Conservation (phyloP, 2,888 invertebrate species). For the Odontocerum albicorne region DNA sequence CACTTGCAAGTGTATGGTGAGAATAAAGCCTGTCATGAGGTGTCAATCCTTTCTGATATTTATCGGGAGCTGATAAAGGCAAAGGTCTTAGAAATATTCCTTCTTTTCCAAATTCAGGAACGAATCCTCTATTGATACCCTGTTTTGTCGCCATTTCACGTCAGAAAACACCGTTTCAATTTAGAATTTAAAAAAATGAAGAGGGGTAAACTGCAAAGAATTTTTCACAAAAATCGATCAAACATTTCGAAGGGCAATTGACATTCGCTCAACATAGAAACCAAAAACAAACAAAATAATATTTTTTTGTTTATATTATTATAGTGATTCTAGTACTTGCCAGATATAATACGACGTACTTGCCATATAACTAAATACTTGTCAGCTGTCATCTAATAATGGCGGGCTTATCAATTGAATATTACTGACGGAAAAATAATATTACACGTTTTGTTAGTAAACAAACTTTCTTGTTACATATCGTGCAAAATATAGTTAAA, state of each 20-base stretch:
- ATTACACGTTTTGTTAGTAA: no score
- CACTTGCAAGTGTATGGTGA: constrained; percentile 63
- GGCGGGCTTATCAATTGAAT: no score
- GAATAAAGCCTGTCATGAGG: constrained; percentile 58
- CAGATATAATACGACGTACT: no score
- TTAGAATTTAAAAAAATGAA: not conserved
- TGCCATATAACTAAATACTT: no score
- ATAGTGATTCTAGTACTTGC: no score
- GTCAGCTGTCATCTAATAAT: no score
- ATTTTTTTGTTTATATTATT: no score
- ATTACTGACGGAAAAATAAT: no score
- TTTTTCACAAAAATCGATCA: not conserved
- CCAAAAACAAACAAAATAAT: no score
- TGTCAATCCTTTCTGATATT: constrained; percentile 46
- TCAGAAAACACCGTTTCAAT: not conserved
- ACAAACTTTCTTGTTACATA: no score
- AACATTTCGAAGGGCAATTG: not conserved
- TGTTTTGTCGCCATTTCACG: constrained; percentile 40
- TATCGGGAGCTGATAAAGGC: constrained; percentile 42
- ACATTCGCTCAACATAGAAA: not conserved
- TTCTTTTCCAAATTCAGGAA: constrained; percentile 52
- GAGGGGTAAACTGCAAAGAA: not conserved
- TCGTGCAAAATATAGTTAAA: no score
- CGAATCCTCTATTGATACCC: constrained; percentile 51
- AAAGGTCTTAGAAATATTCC: constrained; percentile 49